Base-by-base conservation (phyloP, 2,888 invertebrate genomes). In the Acrobasis repandana region DNA sequence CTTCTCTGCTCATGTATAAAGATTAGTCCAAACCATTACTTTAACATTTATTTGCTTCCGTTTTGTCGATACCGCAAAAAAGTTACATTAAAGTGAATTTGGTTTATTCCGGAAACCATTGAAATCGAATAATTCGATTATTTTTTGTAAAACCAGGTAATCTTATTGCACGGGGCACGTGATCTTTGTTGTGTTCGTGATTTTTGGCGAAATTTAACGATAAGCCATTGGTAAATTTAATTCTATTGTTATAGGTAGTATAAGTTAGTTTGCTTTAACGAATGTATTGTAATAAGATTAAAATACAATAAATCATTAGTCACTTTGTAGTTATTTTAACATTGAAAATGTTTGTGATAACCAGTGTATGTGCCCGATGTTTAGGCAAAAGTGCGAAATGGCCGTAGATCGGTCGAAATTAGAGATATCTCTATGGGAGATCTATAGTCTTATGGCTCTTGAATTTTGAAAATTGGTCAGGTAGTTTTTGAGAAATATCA, bases 161-260 rank as follows among this genome's bases (percentile, higher is more conserved):
- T 87, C 88, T 82, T 83, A 79, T 90, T 85, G 80, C 77, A 69
- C 61, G 68, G 76, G 84, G 89, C 90, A 90, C 91, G 90, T 90
- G 91, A 82, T 83, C 82, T 77, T 82, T 78, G 77, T 83, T 76
- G 69, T 63, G 84, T 83, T 82, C 90, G 90, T 90, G 90, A 82
- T 83, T 74, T 83, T 85, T 81, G 82, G 79, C 70, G 77, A 79
- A 78, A 75, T 71, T 75, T 56, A 67, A 76, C 84, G 88, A 89
- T 89, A 82, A 84, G 66, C 68, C 62, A 72, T 66, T 63, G 14
- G 54, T 11, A n/a, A 50, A 28, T 54, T 54, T 16, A 36, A 36
- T 36, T 54, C 18, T 54, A n/a, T 36, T 54, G 36, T 54, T 38
- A 16, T 10, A 10, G 9, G 9, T 16, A 14, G 43, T n/a, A n/a